phyloP scores from a whole-genome alignment of 2,888 invertebrate genomes.

The Gymnocheta viridis region DNA sequence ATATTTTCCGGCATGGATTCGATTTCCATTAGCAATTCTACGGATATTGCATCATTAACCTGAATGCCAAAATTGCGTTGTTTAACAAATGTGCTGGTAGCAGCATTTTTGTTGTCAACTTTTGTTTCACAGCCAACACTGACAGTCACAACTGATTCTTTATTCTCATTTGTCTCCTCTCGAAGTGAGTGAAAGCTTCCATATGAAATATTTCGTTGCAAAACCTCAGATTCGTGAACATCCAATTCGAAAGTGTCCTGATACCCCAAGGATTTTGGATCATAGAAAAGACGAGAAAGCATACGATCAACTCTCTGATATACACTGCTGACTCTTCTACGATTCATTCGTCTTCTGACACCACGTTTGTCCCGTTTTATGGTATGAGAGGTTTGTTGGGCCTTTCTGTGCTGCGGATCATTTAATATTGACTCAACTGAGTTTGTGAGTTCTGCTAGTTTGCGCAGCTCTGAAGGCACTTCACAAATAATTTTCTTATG shows the following conservation, averaged over 20 bases:
- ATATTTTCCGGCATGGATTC: conserved; percentile 71
- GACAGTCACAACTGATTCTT: conserved; percentile 43
- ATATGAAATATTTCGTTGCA: conserved; percentile 69
- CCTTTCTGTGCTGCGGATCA: background rate
- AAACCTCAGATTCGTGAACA: conserved; percentile 65
- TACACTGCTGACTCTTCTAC: conserved; percentile 17
- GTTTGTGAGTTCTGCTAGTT: conserved; percentile 45
- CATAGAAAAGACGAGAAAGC: conserved; percentile 62
- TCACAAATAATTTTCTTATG: conserved; percentile 71
- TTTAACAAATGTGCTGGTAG: conserved; percentile 60
- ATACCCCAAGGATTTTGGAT: background rate
- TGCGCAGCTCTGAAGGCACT: conserved; percentile 74
- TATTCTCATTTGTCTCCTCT: conserved; percentile 59
- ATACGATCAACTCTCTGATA: conserved; percentile 71
- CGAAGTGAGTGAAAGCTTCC: conserved; percentile 75
- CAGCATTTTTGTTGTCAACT: conserved; percentile 62
- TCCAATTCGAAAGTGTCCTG: conserved; percentile 61
- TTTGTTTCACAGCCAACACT: conserved; percentile 70
- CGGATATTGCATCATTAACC: conserved; percentile 72
- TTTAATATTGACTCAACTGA: background rate
- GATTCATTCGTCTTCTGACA: conserved; percentile 27
- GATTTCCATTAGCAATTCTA: conserved; percentile 72
- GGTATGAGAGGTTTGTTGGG: background rate
- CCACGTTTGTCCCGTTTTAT: conserved; percentile 14
- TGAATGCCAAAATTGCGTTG: conserved; percentile 72